Percentiles rank a stretch among this genome's conserved stretches.
Conservation (phyloP, 2,888 invertebrate species). For the Tolmerus cingulatus region DNA sequence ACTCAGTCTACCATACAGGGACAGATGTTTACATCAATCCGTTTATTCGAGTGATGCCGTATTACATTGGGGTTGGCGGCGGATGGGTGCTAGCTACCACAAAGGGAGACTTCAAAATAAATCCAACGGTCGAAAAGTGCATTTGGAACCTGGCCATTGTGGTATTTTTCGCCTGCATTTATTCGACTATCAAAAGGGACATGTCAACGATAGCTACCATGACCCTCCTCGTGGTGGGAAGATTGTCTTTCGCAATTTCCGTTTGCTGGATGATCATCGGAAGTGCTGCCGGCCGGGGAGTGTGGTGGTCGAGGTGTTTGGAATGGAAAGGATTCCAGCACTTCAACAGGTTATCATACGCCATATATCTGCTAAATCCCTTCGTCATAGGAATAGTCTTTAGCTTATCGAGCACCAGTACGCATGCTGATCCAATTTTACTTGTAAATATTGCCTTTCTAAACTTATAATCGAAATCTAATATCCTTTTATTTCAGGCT, state of each 20-base stretch:
- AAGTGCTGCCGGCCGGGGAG: conserved; percentile 66
- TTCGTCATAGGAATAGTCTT: conserved; percentile 65
- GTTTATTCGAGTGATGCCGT: conserved; percentile 66
- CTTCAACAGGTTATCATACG: conserved; percentile 68
- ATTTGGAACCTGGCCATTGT: conserved; percentile 59
- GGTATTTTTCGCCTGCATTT: conserved; percentile 59
- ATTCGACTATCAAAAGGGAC: conserved; percentile 60
- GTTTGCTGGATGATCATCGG: conserved; percentile 68
- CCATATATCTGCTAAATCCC: conserved; percentile 69
- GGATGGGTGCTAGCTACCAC: conserved; percentile 62
- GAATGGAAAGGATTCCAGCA: conserved; percentile 61
- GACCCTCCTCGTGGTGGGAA: conserved; percentile 65
- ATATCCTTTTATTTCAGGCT: conserved; percentile 52
- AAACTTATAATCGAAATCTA: not conserved
- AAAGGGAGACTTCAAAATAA: conserved; percentile 54
- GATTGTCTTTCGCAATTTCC: conserved; percentile 67
- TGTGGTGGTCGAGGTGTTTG: conserved; percentile 61
- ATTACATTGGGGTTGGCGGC: conserved; percentile 64
- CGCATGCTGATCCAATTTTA: conserved; percentile 62
- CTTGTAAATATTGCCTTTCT: conserved; percentile 54
- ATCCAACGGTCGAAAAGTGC: conserved; percentile 55
- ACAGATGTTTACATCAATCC: conserved; percentile 66
- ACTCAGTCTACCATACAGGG: conserved; percentile 60
- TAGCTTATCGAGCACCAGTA: conserved; percentile 59
- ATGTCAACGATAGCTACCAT: conserved; percentile 64